Evolutionary conservation across 2,113 vertebrate species (phyloP).

Genomic region (Etheostoma spectabile): DNA sequence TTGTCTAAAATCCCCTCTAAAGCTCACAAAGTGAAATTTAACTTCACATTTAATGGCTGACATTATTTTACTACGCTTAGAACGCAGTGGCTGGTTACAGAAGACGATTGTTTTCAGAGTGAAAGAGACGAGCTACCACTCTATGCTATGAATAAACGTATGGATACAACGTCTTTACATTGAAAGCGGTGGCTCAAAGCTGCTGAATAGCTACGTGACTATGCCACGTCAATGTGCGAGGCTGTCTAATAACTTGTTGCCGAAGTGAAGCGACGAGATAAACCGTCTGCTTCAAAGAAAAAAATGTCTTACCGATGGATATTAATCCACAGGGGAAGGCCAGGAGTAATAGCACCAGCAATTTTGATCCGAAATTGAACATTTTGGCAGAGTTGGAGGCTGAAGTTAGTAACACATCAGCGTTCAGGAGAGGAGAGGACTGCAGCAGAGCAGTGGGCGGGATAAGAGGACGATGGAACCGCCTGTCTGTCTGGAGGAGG

Average conservation of each 20-base stretch:
- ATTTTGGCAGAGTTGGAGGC: slow-evolving; percentile 60
- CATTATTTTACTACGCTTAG: neutral
- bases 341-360: slow-evolving; percentile 76
- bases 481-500: slow-evolving; percentile 13
- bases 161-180: neutral
- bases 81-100: neutral
- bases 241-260: neutral
- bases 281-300: neutral
- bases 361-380: slow-evolving; percentile 72
- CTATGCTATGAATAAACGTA: neutral
- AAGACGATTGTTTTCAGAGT: neutral
- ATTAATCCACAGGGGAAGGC: slow-evolving; percentile 77
- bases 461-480: neutral
- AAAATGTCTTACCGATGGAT: slow-evolving; percentile 69
- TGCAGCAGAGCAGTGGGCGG: slow-evolving; percentile 27
- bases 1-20: neutral
- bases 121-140: neutral
- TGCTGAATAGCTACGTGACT: neutral
- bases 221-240: slow-evolving; percentile 71
- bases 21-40: neutral
- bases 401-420: slow-evolving; percentile 72
- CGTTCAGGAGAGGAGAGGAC: slow-evolving; percentile 51
- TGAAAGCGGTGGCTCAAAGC: neutral
- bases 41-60: neutral
- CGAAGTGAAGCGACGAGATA: neutral